Percentiles rank a stretch among this genome's conserved stretches.
Conservation (phyloP, 2,797 vertebrate species). For the Cetoscarus ocellatus region DNA sequence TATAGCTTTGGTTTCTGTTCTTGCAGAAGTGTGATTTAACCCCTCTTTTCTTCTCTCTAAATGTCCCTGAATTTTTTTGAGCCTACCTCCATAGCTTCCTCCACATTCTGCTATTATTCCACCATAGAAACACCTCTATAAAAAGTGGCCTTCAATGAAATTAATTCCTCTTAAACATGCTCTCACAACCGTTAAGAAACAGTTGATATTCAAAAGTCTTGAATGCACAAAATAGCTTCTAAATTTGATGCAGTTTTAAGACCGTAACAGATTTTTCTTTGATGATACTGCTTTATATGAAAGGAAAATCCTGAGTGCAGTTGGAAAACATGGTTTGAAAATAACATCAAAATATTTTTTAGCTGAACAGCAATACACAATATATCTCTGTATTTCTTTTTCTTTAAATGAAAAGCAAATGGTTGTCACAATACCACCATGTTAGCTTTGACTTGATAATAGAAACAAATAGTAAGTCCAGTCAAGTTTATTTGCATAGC, state of each 20-base stretch:
- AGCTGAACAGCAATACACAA: too few species aligned
- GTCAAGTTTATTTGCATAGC: too few species aligned
- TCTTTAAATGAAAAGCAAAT: too few species aligned
- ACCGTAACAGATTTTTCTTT: constrained; percentile 16
- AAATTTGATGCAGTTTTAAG: neutral
- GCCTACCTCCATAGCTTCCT: neutral
- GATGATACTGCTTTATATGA: neutral
- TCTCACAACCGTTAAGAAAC: constrained; percentile 32
- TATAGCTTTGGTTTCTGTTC: constrained; percentile 30
- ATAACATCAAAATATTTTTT: too few species aligned
- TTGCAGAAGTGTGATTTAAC: constrained; percentile 53
- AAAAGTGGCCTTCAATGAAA: constrained; percentile 39
- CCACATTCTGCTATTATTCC: constrained; percentile 47
- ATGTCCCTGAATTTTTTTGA: constrained; percentile 20
- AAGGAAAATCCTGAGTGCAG: too few species aligned
- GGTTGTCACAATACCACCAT: too few species aligned
- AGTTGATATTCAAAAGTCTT: constrained; percentile 24
- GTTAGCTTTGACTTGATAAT: too few species aligned
- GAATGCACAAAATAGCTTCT: constrained; percentile 40
- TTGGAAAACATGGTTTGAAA: too few species aligned
- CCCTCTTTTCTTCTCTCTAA: constrained; percentile 35
- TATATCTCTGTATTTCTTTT: too few species aligned
- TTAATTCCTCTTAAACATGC: constrained; percentile 36
- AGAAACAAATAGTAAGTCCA: too few species aligned
- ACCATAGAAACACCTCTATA: constrained; percentile 26